Evolutionary conservation across 2,888 invertebrate species (phyloP).

Genomic region (Synergus japonicus): DNA sequence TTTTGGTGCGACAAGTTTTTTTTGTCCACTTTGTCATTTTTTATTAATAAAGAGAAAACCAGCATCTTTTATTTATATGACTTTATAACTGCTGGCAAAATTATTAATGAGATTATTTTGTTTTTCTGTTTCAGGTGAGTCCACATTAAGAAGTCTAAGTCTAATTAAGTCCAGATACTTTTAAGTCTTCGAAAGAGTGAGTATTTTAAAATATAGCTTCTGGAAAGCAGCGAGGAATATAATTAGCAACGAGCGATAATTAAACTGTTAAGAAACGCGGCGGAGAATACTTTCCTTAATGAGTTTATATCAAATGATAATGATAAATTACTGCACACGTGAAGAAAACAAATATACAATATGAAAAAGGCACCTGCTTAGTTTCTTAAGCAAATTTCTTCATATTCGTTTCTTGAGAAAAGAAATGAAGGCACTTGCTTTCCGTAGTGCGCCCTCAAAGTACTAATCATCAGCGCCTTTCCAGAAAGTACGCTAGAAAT

Average conservation of each 20-base stretch:
- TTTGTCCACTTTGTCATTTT: background rate
- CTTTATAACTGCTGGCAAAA: background rate
- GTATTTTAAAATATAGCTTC: background rate
- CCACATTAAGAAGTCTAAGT: background rate
- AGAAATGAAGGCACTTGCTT: too few relatives aligned
- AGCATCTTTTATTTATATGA: background rate
- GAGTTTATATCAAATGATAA: background rate
- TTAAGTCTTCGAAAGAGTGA: background rate
- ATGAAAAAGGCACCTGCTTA: background rate
- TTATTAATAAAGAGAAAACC: background rate
- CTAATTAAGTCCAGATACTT: too few relatives aligned
- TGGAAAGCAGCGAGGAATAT: background rate
- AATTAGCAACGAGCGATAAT: background rate
- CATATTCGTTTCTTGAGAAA: too few relatives aligned
- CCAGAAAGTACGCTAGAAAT: conserved; percentile 20
- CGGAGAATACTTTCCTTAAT: background rate
- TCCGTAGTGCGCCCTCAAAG: background rate
- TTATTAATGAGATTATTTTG: conserved; percentile 31
- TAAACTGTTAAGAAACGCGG: background rate
- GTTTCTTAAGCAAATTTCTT: background rate
- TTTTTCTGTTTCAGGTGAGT: conserved; percentile 49
- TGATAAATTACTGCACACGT: background rate
- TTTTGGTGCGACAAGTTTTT: background rate
- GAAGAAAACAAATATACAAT: background rate
- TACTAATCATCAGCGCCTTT: conserved; percentile 22